Evolutionary conservation across 2,797 vertebrate genomes (phyloP), one percentile per base, ranked within the genome.

Genomic region (Vipera latastei): DNA sequence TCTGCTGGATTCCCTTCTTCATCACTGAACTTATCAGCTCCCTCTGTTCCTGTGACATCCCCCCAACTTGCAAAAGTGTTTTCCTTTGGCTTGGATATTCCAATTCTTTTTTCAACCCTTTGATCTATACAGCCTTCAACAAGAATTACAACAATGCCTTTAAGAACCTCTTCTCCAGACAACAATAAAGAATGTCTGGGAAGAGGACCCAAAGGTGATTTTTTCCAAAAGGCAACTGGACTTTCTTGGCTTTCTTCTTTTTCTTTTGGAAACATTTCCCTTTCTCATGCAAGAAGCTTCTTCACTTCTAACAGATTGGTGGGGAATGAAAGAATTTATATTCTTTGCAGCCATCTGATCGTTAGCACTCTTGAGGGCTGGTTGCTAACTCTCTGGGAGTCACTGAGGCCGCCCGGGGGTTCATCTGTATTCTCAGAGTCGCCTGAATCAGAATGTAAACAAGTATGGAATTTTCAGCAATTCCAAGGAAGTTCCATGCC

Each of bases 1-100:
- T 99, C 88, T 99, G 99, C 97, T 99, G 99, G 99, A 98, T 99
- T 92, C 99, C 99, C 4, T 99, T 99, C 98, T 99, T 99, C 97
- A 98, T 99, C 96, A 98, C 98, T 0, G 99, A 99, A 97, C 99
- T 99, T 92, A 98, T 99, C 93, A 98, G 98, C 90, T 98, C 99
- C 0, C 98, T 99, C 92, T 99, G 99, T 96, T 98, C 98, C 0
- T 99, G 98, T 0, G 98, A 99, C 96, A 97, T 99, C 95, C 99
- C 99, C 0, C 98, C 99, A 6, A 51, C 99, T 96, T 99, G 99
- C 98, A 99, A 99, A 96, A 99, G 99, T 96, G 97, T 99, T 96
- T 99, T 99, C 96, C 98, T 99, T n/a, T 99, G 99, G 99, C 97
- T 99, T 0, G 99, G 99, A 86, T 99, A 99, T 96, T 99, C 99